Conservation (phyloP, 2,888 invertebrate genomes). For the Gasteruption jaculator region DNA sequence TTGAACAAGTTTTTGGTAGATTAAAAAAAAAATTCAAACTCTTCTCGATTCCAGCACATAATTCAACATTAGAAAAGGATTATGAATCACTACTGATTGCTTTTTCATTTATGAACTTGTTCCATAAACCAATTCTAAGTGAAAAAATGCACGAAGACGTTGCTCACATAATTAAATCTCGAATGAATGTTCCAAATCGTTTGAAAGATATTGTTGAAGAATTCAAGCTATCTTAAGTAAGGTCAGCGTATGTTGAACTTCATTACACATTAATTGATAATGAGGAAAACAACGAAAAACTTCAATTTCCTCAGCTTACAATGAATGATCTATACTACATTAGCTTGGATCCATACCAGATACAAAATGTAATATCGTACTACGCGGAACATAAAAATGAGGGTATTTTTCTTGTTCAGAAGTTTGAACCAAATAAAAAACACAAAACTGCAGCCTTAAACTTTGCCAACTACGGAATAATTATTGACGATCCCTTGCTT, state of each 20-base stretch:
- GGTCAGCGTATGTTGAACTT: neutral
- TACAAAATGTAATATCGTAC: neutral
- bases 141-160: neutral
- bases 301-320: neutral
- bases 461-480: neutral
- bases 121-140: constrained; percentile 2
- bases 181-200: constrained; percentile 2
- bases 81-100: constrained; percentile 3
- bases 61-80: constrained; percentile 1
- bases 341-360: neutral
- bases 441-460: neutral
- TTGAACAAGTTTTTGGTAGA: constrained; percentile 9
- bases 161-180: constrained; percentile 1
- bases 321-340: constrained; percentile 1
- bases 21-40: constrained; percentile 5
- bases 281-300: neutral
- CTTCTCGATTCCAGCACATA: constrained; percentile 3
- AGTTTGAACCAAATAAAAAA: constrained; percentile 4
- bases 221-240: neutral
- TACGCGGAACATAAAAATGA: neutral
- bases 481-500: constrained; percentile 4
- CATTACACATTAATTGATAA: neutral
- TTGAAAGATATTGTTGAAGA: constrained; percentile 1
- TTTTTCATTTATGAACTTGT: neutral
- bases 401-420: constrained; percentile 1